Conservation (phyloP, 2,113 vertebrate genomes). For the Zosterops japonicus region DNA sequence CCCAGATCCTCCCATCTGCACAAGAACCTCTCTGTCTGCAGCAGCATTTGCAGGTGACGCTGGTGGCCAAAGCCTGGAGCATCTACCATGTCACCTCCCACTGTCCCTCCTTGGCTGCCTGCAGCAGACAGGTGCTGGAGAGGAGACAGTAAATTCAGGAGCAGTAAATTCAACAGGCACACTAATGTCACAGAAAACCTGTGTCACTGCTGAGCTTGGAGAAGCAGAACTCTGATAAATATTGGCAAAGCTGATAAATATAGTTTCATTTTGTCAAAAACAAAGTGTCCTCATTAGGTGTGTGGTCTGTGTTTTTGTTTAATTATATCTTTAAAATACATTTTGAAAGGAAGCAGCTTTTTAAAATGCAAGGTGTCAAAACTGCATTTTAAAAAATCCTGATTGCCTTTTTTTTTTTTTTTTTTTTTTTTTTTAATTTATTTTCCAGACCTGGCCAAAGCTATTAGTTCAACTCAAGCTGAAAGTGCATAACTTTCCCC, state of each 20-base stretch:
- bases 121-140: not conserved
- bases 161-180: not conserved
- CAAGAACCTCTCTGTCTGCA: not conserved
- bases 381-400: not conserved
- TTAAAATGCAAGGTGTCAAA: not conserved
- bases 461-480: not conserved
- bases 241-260: slow-evolving; percentile 5
- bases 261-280: not conserved
- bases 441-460: not conserved
- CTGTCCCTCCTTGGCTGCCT: rapidly evolving
- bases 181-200: not conserved
- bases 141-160: not conserved
- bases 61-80: not conserved
- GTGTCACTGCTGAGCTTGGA: not conserved
- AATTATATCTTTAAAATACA: not conserved
- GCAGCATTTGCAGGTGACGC: rapidly evolving
- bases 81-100: not conserved
- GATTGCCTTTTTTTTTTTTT: not conserved
- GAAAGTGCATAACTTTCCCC: not conserved
- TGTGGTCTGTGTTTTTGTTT: not conserved
- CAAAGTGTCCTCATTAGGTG: slow-evolving; percentile 13
- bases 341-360: slow-evolving; percentile 2
- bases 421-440: not conserved
- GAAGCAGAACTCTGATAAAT: not conserved
- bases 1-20: not conserved